Evolutionary conservation across 2,113 vertebrate species (phyloP).

Genomic region (Brachirus orientalis): DNA sequence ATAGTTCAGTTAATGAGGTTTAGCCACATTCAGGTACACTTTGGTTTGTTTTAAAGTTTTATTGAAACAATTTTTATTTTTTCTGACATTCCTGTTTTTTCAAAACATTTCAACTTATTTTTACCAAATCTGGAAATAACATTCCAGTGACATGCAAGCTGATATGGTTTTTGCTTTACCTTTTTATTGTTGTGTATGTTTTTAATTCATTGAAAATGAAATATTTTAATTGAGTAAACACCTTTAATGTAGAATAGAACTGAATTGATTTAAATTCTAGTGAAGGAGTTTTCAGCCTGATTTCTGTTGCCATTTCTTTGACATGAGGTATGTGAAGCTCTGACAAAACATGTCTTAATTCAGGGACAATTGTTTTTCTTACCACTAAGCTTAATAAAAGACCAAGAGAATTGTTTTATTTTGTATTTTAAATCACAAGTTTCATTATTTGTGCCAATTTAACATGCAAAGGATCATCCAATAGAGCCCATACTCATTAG

Average conservation of each 20-base stretch:
- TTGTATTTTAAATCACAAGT: constrained; percentile 7
- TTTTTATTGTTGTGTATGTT: constrained; percentile 37
- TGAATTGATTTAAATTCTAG: constrained; percentile 20
- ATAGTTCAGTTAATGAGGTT: constrained; percentile 62
- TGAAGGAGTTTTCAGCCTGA: constrained; percentile 10
- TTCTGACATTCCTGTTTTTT: constrained; percentile 54
- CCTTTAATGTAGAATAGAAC: constrained; percentile 20
- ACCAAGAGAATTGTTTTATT: background rate
- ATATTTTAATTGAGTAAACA: constrained; percentile 12
- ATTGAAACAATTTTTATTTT: constrained; percentile 22
- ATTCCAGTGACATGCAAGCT: constrained; percentile 43
- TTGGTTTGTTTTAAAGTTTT: constrained; percentile 39
- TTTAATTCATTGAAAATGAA: constrained; percentile 4
- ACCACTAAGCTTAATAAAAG: background rate
- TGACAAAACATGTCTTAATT: constrained; percentile 29
- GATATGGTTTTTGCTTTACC: constrained; percentile 28
- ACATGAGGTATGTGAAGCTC: background rate
- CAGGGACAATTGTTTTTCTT: constrained; percentile 43
- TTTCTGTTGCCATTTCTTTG: constrained; percentile 18
- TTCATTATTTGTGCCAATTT: constrained; percentile 9
- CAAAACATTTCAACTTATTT: constrained; percentile 35
- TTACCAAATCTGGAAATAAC: constrained; percentile 43
- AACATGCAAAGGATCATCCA: constrained; percentile 4
- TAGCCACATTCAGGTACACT: constrained; percentile 52
- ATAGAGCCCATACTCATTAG: background rate